A percentile compares a stretch with the other conserved stretches of the same genome.
Evolutionary conservation across 2,113 vertebrate species (phyloP).

Genomic region (Chlorodrepanis virens): DNA sequence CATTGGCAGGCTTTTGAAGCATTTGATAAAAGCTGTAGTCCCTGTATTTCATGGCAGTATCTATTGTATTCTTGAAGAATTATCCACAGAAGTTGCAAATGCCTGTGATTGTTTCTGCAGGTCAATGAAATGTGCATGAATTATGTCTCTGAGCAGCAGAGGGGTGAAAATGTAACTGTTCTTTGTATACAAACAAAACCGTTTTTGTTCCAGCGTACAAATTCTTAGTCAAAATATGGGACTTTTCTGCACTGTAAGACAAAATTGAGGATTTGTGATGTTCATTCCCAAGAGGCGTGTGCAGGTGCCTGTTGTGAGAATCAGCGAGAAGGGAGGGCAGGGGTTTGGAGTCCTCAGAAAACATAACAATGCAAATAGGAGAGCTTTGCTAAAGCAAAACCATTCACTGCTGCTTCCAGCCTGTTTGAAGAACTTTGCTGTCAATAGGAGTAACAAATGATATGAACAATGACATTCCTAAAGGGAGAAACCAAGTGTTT

Average conservation of each 20-base stretch:
- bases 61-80: background rate
- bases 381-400: background rate
- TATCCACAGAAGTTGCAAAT: background rate
- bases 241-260: background rate
- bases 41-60: background rate
- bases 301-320: background rate
- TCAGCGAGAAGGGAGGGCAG: accelerated
- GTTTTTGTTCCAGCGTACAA: background rate
- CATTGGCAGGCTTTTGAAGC: background rate
- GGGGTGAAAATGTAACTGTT: background rate
- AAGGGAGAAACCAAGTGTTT: background rate
- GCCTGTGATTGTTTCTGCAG: background rate
- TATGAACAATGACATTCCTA: background rate
- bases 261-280: background rate
- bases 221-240: background rate
- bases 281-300: background rate
- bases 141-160: background rate
- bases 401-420: background rate
- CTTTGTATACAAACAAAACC: background rate
- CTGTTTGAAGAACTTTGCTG: background rate
- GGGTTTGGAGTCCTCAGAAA: background rate
- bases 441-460: background rate
- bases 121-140: background rate
- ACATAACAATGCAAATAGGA: background rate
- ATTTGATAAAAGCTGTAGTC: background rate